These are phyloP conservation scores for Hypothenemus hampei DNA, from an alignment of 1,140 invertebrate species.

Conservation along the genomic window DNA sequence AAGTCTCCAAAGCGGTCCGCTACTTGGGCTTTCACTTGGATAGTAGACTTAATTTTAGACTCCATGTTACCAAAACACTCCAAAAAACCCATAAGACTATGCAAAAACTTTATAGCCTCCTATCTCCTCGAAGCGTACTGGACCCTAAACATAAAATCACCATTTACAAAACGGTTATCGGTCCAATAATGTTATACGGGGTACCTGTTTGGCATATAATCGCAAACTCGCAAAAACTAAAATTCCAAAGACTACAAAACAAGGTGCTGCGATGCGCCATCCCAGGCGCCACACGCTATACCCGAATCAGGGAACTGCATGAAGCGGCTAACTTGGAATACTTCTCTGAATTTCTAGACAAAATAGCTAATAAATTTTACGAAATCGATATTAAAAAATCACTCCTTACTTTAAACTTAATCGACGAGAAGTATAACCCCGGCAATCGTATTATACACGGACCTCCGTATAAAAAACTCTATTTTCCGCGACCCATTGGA, in stretches of 20 bases:
- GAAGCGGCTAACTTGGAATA: not conserved
- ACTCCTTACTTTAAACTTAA: too few species aligned
- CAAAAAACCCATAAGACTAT: not conserved
- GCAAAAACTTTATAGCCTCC: not conserved
- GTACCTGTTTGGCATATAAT: not conserved
- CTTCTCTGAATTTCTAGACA: not conserved
- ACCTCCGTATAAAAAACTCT: too few species aligned
- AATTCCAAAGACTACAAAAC: not conserved
- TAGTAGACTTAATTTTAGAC: not conserved
- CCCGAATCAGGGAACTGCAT: not conserved
- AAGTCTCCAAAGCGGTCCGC: too few species aligned
- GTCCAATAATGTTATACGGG: not conserved
- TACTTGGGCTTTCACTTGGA: too few species aligned
- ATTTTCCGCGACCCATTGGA: too few species aligned
- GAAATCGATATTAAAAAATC: too few species aligned
- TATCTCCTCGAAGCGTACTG: not conserved
- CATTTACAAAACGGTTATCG: not conserved
- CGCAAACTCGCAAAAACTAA: not conserved
- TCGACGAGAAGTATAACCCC: too few species aligned
- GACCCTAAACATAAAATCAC: not conserved
- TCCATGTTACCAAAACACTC: too few species aligned
- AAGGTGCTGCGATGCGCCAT: not conserved
- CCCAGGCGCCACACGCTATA: not conserved
- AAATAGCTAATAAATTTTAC: not conserved
- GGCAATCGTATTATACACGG: too few species aligned